Percentiles rank a stretch among this genome's conserved stretches.
phyloP scores from a whole-genome alignment of 2,113 vertebrate genomes.

The Muscicapa adusta region DNA sequence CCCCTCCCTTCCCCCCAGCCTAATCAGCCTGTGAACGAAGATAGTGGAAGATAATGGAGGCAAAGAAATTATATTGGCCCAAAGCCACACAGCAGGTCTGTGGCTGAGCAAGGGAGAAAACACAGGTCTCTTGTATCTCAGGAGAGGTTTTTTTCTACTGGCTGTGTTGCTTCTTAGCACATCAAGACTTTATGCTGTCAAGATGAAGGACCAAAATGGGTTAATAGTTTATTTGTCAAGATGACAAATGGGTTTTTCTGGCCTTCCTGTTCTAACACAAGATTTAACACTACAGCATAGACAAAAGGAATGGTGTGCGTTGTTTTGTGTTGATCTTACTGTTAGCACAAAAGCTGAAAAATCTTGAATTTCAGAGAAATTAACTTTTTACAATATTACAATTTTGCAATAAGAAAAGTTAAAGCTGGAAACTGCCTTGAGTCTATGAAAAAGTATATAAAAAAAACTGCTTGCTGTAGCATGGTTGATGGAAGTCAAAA shows the following conservation, averaged over 20 bases:
- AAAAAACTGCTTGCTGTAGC: neutral
- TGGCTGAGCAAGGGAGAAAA: neutral
- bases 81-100: neutral
- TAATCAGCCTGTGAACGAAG: neutral
- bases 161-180: neutral
- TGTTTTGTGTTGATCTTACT: neutral
- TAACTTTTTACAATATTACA: neutral
- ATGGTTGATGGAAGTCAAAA: neutral
- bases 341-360: neutral
- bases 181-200: neutral
- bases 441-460: neutral
- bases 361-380: neutral
- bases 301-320: neutral
- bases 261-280: neutral
- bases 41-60: neutral
- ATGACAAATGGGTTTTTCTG: neutral
- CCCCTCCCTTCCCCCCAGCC: rapidly evolving
- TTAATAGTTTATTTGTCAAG: neutral
- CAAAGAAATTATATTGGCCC: neutral
- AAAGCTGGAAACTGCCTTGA: neutral
- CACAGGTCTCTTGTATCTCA: neutral
- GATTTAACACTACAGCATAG: neutral
- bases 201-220: neutral
- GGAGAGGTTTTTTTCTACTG: neutral
- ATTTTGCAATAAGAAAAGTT: neutral